phyloP scores from a whole-genome alignment of 2,888 invertebrate genomes.

The Girardia tigrina region DNA sequence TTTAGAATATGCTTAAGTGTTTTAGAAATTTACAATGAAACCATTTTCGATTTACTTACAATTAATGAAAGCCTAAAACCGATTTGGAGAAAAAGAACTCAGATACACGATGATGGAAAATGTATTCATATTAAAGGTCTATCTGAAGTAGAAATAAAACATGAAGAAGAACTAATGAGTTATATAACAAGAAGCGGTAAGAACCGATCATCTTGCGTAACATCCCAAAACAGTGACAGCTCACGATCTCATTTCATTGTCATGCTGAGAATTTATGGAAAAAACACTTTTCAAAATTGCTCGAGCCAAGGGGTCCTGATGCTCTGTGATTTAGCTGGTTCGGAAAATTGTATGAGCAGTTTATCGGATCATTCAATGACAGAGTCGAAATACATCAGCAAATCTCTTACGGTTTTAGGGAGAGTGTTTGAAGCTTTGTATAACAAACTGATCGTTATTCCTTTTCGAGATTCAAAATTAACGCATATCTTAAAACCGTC shows the following conservation, averaged over 20 bases:
- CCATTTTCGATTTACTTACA: constrained; percentile 25
- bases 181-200: constrained; percentile 17
- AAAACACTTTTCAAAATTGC: constrained; percentile 25
- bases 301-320: constrained; percentile 26
- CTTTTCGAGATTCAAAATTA: constrained; percentile 30
- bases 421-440: constrained; percentile 31
- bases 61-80: neutral
- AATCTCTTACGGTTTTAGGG: constrained; percentile 27
- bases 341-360: constrained; percentile 14
- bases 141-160: constrained; percentile 27
- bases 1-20: constrained; percentile 28
- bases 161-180: constrained; percentile 24
- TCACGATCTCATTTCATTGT: constrained; percentile 33
- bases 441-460: neutral
- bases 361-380: constrained; percentile 6
- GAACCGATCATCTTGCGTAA: constrained; percentile 16
- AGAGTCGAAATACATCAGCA: constrained; percentile 31
- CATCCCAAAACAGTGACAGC: constrained; percentile 25
- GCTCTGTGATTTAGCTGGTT: constrained; percentile 31
- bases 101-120: constrained; percentile 32
- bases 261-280: constrained; percentile 27
- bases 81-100: constrained; percentile 16
- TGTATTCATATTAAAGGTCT: constrained; percentile 29
- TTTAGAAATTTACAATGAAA: constrained; percentile 28
- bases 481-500: constrained; percentile 32